Conservation (phyloP, 2,888 invertebrate genomes). For the Sphaerophoria rueppellii region DNA sequence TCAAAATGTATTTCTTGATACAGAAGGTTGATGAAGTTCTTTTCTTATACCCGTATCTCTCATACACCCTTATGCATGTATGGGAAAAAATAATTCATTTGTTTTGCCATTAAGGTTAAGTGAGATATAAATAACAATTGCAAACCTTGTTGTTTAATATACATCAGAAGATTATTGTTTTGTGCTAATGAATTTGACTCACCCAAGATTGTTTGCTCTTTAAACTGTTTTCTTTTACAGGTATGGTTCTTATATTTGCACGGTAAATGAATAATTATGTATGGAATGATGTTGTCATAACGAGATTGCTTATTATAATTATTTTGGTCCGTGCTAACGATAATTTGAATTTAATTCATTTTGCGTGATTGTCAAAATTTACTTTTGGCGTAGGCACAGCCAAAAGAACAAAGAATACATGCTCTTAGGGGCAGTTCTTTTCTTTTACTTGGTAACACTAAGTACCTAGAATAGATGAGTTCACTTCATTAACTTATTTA, state of each 20-base stretch:
- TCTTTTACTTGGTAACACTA: too few relatives aligned
- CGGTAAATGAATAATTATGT: slow-evolving; percentile 33
- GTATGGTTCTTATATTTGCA: not conserved
- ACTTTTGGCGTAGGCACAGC: not conserved
- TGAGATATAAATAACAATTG: slow-evolving; percentile 43
- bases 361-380: slow-evolving; percentile 31
- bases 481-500: too few relatives aligned
- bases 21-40: slow-evolving; percentile 4
- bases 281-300: slow-evolving; percentile 25
- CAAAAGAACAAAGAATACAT: too few relatives aligned
- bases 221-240: slow-evolving; percentile 20
- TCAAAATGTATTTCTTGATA: not conserved
- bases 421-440: too few relatives aligned
- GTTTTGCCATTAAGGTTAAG: slow-evolving; percentile 46
- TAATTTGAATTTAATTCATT: slow-evolving; percentile 24
- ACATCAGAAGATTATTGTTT: slow-evolving; percentile 37
- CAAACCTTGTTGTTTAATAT: slow-evolving; percentile 46
- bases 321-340: slow-evolving; percentile 24
- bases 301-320: slow-evolving; percentile 40
- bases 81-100: slow-evolving; percentile 42
- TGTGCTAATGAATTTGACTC: slow-evolving; percentile 43
- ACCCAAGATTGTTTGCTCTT: slow-evolving; percentile 39
- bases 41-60: slow-evolving; percentile 24
- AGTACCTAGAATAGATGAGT: too few relatives aligned
- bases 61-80: slow-evolving; percentile 37